Conservation (phyloP, 2,113 vertebrate species). For the Xerus inauris region DNA sequence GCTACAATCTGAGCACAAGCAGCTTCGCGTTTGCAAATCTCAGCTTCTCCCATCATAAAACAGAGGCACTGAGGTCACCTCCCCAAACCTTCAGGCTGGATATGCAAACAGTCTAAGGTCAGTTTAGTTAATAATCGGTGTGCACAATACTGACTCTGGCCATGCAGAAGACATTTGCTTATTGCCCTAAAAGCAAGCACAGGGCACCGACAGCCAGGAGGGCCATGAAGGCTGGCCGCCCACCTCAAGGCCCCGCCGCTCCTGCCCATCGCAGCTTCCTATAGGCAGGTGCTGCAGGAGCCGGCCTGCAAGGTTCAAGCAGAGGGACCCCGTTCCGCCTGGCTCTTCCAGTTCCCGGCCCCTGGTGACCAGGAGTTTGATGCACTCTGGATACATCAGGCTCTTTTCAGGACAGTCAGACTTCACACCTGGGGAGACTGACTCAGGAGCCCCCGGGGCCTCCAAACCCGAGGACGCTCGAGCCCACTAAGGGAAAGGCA, state of each 20-base stretch:
- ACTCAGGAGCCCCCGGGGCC: too few relatives aligned
- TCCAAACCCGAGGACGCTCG: too few relatives aligned
- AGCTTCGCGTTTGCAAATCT: background rate
- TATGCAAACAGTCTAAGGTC: background rate
- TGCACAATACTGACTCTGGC: background rate
- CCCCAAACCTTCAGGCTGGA: background rate
- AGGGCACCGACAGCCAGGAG: accelerated
- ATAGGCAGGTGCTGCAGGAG: background rate
- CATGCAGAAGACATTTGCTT: background rate
- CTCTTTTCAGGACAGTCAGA: too few relatives aligned
- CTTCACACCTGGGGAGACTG: too few relatives aligned
- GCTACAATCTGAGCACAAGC: background rate
- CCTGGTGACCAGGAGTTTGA: background rate
- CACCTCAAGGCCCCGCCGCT: background rate
- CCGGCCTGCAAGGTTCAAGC: too few relatives aligned
- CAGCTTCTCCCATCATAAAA: background rate
- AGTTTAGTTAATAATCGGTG: background rate
- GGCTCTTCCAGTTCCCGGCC: background rate
- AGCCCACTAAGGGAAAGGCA: too few relatives aligned
- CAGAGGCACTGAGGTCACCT: background rate
- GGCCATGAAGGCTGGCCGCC: background rate
- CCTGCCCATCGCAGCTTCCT: background rate
- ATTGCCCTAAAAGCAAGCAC: background rate
- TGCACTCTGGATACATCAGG: background rate
- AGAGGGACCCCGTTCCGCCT: accelerated